Evolutionary conservation across 1,140 invertebrate genomes (phyloP).

Genomic region (Drosophila truncata): DNA sequence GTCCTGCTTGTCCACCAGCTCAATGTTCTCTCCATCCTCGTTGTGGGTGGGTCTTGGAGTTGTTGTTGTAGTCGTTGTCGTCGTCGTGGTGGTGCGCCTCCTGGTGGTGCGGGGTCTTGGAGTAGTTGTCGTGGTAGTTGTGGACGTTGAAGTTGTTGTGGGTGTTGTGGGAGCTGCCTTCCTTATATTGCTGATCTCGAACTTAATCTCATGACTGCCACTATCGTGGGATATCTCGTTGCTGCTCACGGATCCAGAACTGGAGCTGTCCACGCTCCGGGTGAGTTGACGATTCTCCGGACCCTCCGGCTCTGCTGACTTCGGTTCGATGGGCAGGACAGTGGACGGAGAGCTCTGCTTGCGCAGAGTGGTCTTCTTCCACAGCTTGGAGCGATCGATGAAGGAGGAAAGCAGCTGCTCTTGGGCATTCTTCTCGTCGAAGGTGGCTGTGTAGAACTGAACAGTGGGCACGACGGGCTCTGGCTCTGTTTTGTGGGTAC

Average conservation of each 20-base stretch:
- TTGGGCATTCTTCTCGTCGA: conserved; percentile 77
- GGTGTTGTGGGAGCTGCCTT: conserved; percentile 79
- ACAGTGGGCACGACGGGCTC: conserved; percentile 76
- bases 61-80: conserved; percentile 86
- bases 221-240: conserved; percentile 75
- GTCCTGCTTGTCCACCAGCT: conserved; percentile 88
- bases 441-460: conserved; percentile 83
- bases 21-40: conserved; percentile 88
- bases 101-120: conserved; percentile 86
- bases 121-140: conserved; percentile 80
- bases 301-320: conserved; percentile 17
- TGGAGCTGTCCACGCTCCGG: conserved; percentile 65
- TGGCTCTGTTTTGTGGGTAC: conserved; percentile 59
- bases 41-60: conserved; percentile 88
- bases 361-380: conserved; percentile 69
- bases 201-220: conserved; percentile 76
- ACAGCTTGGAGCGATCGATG: conserved; percentile 76
- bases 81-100: conserved; percentile 86
- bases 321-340: conserved; percentile 17
- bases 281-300: conserved; percentile 61
- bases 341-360: conserved; percentile 34
- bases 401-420: conserved; percentile 77
- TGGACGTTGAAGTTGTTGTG: conserved; percentile 79
- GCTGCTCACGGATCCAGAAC: conserved; percentile 54
- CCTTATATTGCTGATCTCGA: conserved; percentile 77